Percentiles rank a stretch among this genome's conserved stretches.
phyloP scores from a whole-genome alignment of 2,888 invertebrate genomes.

The Monopis laevigella region DNA sequence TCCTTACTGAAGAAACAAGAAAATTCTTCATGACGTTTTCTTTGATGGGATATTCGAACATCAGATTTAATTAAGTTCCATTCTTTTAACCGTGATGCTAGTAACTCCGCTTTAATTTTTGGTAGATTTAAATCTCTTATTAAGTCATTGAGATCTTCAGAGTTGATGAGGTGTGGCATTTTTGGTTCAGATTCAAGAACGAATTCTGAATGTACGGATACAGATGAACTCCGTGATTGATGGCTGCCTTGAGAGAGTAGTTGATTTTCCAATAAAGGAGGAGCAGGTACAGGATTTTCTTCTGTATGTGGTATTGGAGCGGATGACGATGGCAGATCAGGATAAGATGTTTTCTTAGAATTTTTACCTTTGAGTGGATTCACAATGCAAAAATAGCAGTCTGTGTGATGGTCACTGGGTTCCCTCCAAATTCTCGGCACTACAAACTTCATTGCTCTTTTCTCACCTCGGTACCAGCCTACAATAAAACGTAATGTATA shows the following conservation, averaged over 20 bases:
- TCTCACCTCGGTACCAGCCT: neutral
- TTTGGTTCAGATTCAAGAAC: too few species aligned
- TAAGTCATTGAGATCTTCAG: neutral
- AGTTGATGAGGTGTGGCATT: neutral
- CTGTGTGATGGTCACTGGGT: neutral
- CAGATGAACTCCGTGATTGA: neutral
- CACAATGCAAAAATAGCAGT: neutral
- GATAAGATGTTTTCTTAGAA: neutral
- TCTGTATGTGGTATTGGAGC: neutral
- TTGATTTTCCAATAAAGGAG: neutral
- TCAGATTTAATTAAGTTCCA: too few species aligned
- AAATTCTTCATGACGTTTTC: too few species aligned
- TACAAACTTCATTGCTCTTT: neutral
- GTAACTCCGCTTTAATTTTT: too few species aligned
- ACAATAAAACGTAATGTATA: too few species aligned
- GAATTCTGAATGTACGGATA: neutral
- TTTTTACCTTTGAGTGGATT: too few species aligned
- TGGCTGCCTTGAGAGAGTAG: neutral
- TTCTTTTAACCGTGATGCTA: too few species aligned
- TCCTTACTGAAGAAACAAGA: too few species aligned
- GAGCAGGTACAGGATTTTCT: neutral
- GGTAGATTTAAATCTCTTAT: too few species aligned
- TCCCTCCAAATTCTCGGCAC: neutral
- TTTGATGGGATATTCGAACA: too few species aligned
- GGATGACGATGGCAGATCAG: neutral